These are phyloP conservation scores for Episyrphus balteatus DNA, from an alignment of 1,140 invertebrate genomes.

Conservation along the genomic window DNA sequence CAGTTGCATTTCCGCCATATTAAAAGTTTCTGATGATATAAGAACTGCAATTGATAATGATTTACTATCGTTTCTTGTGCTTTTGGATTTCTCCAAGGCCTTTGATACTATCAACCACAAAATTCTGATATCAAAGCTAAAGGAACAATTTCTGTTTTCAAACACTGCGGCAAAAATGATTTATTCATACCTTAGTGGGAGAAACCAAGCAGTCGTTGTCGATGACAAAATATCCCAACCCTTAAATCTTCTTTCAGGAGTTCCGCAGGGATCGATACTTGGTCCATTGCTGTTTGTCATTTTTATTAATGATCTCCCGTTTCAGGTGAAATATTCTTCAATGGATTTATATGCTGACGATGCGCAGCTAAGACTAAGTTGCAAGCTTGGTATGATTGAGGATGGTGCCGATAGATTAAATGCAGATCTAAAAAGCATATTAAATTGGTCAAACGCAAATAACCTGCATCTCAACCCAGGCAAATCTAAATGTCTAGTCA, in stretches of 20 bases:
- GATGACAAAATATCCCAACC: neutral
- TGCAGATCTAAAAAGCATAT: neutral
- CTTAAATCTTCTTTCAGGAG: too few relatives aligned
- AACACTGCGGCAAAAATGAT: neutral
- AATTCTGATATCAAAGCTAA: neutral
- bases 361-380: neutral
- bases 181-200: neutral
- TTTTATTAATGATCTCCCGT: neutral
- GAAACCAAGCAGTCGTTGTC: neutral
- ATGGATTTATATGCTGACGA: too few relatives aligned
- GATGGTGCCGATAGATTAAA: neutral
- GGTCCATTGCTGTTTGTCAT: neutral
- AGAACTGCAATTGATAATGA: too few relatives aligned
- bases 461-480: neutral
- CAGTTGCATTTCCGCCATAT: too few relatives aligned
- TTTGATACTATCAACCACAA: neutral
- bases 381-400: neutral
- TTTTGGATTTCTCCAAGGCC: neutral
- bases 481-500: neutral
- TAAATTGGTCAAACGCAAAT: neutral
- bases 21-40: too few relatives aligned
- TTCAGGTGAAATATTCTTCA: neutral
- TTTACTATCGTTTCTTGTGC: neutral
- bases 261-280: neutral
- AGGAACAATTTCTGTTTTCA: neutral